A percentile compares a stretch with the other conserved stretches of the same genome.
phyloP scores from a whole-genome alignment of 2,888 invertebrate species.

The Idaea biselata region DNA sequence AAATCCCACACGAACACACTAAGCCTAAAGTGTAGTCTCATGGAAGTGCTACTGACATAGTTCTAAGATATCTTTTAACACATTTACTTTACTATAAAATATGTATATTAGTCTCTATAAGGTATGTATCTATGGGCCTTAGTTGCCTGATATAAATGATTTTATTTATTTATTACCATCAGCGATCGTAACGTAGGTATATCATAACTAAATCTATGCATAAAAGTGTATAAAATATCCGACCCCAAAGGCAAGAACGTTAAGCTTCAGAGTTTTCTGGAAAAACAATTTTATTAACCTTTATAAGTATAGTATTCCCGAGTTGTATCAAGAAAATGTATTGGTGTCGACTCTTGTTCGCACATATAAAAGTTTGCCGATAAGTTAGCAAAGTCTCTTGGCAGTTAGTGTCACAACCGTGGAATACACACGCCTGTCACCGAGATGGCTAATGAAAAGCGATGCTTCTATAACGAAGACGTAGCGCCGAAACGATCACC shows the following conservation, averaged over 20 bases:
- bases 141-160: too few species aligned
- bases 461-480: conserved; percentile 65
- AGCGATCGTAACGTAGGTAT: conserved; percentile 13
- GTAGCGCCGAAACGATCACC: conserved; percentile 43
- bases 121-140: too few species aligned
- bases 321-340: conserved; percentile 26
- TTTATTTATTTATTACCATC: too few species aligned
- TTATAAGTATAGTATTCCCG: conserved; percentile 23
- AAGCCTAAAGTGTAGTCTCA: too few species aligned
- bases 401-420: conserved; percentile 38
- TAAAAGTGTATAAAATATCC: conserved; percentile 11
- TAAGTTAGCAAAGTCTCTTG: conserved; percentile 46
- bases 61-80: too few species aligned
- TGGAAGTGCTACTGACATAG: too few species aligned
- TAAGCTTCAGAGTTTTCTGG: conserved; percentile 18
- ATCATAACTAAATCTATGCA: conserved; percentile 4
- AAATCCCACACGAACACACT: too few species aligned
- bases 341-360: conserved; percentile 27
- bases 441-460: conserved; percentile 60
- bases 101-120: too few species aligned
- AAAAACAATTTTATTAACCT: conserved; percentile 24
- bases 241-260: conserved; percentile 15
- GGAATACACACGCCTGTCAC: conserved; percentile 49
- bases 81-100: too few species aligned
- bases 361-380: conserved; percentile 40